Percentiles rank a stretch among this genome's conserved stretches.
Evolutionary conservation across 2,888 invertebrate species (phyloP).

Genomic region (Zaprionus lineosus): DNA sequence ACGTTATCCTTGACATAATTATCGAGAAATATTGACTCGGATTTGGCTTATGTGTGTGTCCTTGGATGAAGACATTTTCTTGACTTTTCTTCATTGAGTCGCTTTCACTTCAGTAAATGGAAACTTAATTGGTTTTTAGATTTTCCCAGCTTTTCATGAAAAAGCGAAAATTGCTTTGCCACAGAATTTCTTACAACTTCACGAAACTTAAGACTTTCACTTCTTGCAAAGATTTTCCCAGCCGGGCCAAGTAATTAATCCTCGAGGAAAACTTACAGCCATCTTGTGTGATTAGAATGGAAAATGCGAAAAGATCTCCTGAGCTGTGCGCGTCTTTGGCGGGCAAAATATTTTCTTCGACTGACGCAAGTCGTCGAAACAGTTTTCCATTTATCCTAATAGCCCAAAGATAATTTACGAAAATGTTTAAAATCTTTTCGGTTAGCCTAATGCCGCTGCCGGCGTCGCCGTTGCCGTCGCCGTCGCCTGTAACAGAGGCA

Average conservation of each 20-base stretch:
- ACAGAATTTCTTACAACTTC: no score
- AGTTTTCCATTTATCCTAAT: conserved; percentile 80
- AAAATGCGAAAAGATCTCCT: conserved; percentile 34
- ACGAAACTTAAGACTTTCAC: no score
- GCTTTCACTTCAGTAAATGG: no score
- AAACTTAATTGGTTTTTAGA: no score
- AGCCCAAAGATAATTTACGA: conserved; percentile 58
- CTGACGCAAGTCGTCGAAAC: conserved; percentile 77
- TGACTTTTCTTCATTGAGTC: conserved; percentile 4
- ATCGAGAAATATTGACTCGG: no score
- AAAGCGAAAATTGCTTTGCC: no score
- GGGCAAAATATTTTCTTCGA: conserved; percentile 76
- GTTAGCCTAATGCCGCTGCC: conserved; percentile 64
- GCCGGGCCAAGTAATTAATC: no score
- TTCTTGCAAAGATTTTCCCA: no score
- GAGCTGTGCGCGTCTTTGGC: conserved; percentile 66
- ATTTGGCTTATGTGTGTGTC: no score
- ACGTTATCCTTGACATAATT: no score
- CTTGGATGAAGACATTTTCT: no score
- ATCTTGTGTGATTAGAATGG: conserved; percentile 52
- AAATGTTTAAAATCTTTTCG: conserved; percentile 61
- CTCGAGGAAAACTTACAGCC: conserved; percentile 79
- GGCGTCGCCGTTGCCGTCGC: conserved; percentile 7
- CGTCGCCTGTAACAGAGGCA: conserved; percentile 1
- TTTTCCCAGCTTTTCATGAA: no score